A percentile compares a stretch with the other conserved stretches of the same genome.
Conservation (phyloP, 2,888 invertebrate species). For the Epinotia ramella region DNA sequence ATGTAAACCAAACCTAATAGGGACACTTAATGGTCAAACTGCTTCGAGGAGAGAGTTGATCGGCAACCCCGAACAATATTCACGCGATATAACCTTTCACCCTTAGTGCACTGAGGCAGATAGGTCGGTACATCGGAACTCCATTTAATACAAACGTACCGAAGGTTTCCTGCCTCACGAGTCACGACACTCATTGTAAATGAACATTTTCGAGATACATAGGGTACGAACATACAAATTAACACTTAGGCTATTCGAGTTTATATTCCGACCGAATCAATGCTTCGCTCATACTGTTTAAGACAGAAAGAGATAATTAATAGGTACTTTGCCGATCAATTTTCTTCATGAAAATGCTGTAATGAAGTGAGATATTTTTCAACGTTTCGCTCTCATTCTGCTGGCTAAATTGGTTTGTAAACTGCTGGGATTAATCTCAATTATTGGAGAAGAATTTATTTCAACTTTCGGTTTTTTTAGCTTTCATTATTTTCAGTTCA, state of each 20-base stretch:
- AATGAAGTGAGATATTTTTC: constrained; percentile 14
- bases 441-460: constrained; percentile 23
- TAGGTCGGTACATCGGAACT: constrained; percentile 1
- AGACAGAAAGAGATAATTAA: neutral
- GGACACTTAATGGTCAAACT: neutral
- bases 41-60: neutral
- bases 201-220: constrained; percentile 23
- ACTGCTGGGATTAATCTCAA: constrained; percentile 25
- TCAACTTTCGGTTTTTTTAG: constrained; percentile 7
- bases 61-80: neutral
- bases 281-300: neutral
- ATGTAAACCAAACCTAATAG: neutral
- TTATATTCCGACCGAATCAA: neutral
- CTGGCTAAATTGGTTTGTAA: constrained; percentile 21
- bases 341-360: neutral
- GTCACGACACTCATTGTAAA: neutral
- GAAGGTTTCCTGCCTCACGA: constrained; percentile 6
- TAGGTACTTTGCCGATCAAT: neutral
- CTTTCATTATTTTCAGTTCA: constrained; percentile 15
- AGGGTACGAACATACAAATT: constrained; percentile 56
- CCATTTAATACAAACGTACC: constrained; percentile 13
- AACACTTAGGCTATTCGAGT: constrained; percentile 52
- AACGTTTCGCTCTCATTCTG: constrained; percentile 5
- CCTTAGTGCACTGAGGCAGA: neutral
- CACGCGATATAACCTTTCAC: neutral